Percentiles rank a stretch among this genome's conserved stretches.
phyloP scores from a whole-genome alignment of 2,888 invertebrate genomes.

The Eilema sororculum region DNA sequence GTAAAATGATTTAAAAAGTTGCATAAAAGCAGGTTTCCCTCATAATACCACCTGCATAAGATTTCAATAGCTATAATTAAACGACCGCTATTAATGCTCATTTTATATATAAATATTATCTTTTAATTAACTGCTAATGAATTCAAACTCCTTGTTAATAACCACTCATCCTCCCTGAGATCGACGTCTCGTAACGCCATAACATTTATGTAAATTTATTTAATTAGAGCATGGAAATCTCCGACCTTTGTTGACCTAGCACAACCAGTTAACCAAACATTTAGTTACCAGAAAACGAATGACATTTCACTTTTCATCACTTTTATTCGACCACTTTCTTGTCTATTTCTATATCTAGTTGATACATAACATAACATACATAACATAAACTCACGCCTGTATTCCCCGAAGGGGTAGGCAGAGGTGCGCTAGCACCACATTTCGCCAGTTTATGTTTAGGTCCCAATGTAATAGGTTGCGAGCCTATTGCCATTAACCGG shows the following conservation, averaged over 20 bases:
- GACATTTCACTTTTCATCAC: not conserved
- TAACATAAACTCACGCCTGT: too few species aligned
- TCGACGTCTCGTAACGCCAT: not conserved
- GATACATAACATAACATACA: too few species aligned
- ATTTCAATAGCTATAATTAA: not conserved
- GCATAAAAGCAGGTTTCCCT: not conserved
- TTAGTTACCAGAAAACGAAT: not conserved
- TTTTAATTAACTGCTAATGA: not conserved
- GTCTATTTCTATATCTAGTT: not conserved
- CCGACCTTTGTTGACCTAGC: constrained; percentile 4
- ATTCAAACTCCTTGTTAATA: not conserved
- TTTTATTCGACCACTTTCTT: not conserved
- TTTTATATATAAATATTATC: not conserved
- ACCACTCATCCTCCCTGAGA: not conserved
- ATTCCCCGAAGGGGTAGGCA: too few species aligned
- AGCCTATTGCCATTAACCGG: too few species aligned
- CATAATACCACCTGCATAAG: not conserved
- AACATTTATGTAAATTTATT: not conserved
- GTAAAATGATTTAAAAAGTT: not conserved
- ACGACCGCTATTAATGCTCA: not conserved
- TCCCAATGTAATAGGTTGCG: too few species aligned
- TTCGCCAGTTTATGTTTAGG: too few species aligned
- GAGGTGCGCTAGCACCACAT: too few species aligned
- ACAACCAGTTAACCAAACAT: not conserved
- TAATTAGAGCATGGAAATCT: constrained; percentile 4